phyloP scores from a whole-genome alignment of 2,888 invertebrate species.

The Tinea semifulvella region DNA sequence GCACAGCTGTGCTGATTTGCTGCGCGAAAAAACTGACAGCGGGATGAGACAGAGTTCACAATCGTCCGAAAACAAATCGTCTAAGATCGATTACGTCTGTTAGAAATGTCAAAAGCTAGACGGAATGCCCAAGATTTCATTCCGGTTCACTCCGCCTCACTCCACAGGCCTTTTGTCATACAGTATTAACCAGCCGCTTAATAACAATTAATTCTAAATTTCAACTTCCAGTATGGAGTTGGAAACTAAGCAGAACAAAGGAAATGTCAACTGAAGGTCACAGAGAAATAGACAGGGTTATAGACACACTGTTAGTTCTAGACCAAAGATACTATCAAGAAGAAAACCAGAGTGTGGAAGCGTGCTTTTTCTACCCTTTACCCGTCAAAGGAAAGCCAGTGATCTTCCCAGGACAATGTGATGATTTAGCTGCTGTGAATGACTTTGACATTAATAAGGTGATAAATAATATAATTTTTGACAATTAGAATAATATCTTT shows the following conservation, averaged over 20 bases:
- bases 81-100: too few relatives aligned
- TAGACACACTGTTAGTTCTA: constrained; percentile 29
- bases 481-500: too few relatives aligned
- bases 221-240: constrained; percentile 33
- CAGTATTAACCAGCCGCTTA: too few relatives aligned
- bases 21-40: too few relatives aligned
- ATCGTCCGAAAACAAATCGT: too few relatives aligned
- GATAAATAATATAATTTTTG: too few relatives aligned
- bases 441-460: constrained; percentile 31
- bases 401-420: constrained; percentile 39
- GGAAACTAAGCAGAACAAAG: constrained; percentile 45
- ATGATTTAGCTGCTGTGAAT: constrained; percentile 27
- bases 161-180: too few relatives aligned
- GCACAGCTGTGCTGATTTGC: too few relatives aligned
- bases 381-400: constrained; percentile 33
- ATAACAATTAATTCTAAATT: background rate
- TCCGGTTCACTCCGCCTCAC: too few relatives aligned
- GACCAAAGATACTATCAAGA: constrained; percentile 29
- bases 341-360: constrained; percentile 31
- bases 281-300: constrained; percentile 27
- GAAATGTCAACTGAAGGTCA: constrained; percentile 24
- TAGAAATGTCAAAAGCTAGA: too few relatives aligned
- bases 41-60: too few relatives aligned
- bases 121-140: too few relatives aligned
- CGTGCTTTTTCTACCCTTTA: constrained; percentile 46